These are phyloP conservation scores for Enteromius viviparus DNA, from an alignment of 2,797 vertebrate genomes.

Conservation along the genomic window DNA sequence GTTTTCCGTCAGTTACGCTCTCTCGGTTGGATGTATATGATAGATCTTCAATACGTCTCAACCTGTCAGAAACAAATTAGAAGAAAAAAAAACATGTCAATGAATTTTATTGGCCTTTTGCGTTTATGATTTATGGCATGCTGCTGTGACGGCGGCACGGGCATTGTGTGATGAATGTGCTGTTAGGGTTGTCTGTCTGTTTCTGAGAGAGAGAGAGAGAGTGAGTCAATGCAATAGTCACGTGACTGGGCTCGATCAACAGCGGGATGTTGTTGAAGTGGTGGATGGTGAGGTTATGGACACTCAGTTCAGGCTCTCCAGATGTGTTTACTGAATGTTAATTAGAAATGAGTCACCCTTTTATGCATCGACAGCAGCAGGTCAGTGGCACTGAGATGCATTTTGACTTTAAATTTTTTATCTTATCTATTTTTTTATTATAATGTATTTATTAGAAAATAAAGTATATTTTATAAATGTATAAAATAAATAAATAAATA, in stretches of 20 bases:
- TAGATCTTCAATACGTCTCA: conserved; percentile 23
- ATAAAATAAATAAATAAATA: too few species aligned
- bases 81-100: conserved; percentile 41
- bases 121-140: conserved; percentile 47
- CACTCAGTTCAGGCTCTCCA: conserved; percentile 1
- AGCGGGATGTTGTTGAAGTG: conserved; percentile 3
- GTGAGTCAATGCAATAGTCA: conserved; percentile 35
- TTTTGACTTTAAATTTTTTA: not conserved
- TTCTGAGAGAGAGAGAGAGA: conserved; percentile 23
- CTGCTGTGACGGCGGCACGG: conserved; percentile 1
- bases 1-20: not conserved
- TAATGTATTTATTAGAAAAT: not conserved
- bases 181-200: conserved; percentile 41
- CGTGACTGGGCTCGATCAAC: conserved; percentile 29
- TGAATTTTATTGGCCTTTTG: conserved; percentile 28
- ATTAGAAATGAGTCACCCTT: conserved; percentile 10
- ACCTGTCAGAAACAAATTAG: conserved; percentile 30
- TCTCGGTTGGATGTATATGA: conserved; percentile 33
- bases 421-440: not conserved
- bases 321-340: conserved; percentile 45
- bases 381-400: not conserved
- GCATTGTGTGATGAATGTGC: conserved; percentile 43
- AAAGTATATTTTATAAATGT: not conserved
- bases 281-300: conserved; percentile 19
- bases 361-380: not conserved